Base-by-base conservation (phyloP, 2,888 invertebrate genomes). In the Phlogophora meticulosa region DNA sequence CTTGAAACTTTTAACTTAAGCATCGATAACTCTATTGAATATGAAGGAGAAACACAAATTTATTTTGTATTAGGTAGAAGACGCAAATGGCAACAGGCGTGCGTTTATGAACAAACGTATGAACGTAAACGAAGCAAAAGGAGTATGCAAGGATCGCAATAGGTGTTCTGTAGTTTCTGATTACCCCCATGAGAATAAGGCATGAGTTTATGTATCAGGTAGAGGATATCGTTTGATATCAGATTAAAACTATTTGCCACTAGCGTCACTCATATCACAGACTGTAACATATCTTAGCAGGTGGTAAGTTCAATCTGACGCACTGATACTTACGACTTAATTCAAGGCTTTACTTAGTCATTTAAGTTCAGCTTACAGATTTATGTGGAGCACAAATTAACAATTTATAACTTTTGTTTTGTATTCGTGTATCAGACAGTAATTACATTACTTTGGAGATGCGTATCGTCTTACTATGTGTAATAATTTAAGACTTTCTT, bases 321-420 rank as follows among this genome's bases (percentile, higher is more conserved):
- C 13, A 40, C 15, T 20, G 13, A 45, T 67, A 58, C 24, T 43
- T 43, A 52, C 22, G 20, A 53, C 32, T 51, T 28, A 53, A 74
- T 71, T 58, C 52, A 74, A 46, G 28, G n/a, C 42, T 74, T 38
- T 52, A 43, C 28, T 51, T 13, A 17, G 3, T 20, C 66, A 57
- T 32, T 66, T 38, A 28, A 58, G 58, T 68, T 75, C 52, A 46
- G 75, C n/a, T 56, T 42, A 58, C 43, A 72, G 59, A 71, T 71
- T 71, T 75, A 75, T 48, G 52, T 75, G 36, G 2, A 57, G 36
- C 32, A 46, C 32, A 61, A 70, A 72, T 69, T 76, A 70, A 61
- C 61, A 61, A 70, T 61, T 56, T 76, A 56, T 55, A 76, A 72
- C 60, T 76, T 52, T 40, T n/a, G 48, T 59, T 59, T 45, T 38